A percentile compares a stretch with the other conserved stretches of the same genome.
phyloP scores from a whole-genome alignment of 2,113 vertebrate genomes.

The Amazona vittata region DNA sequence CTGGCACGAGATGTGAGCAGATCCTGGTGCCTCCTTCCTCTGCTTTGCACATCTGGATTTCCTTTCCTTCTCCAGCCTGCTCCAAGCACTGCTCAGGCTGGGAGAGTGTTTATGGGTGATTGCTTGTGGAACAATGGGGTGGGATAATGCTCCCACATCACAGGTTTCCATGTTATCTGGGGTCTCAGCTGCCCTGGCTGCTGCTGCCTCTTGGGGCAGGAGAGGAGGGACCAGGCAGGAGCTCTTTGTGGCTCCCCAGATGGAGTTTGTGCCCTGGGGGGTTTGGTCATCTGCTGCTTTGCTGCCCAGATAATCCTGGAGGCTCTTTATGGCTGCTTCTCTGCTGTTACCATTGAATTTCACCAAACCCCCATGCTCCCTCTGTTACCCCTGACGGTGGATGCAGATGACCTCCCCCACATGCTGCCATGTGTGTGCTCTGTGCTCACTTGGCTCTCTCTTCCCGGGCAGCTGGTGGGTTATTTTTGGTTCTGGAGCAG shows the following conservation, averaged over 20 bases:
- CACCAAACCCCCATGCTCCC: background rate
- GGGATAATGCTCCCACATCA: background rate
- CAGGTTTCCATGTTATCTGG: background rate
- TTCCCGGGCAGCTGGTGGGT: slow-evolving; percentile 48
- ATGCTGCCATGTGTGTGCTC: background rate
- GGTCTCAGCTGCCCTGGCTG: background rate
- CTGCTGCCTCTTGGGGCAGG: background rate
- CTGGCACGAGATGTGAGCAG: background rate
- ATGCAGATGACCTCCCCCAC: background rate
- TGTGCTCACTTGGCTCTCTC: background rate
- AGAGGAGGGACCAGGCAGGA: background rate
- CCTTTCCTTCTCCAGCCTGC: background rate
- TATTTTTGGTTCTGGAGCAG: slow-evolving; percentile 54
- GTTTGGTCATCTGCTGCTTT: slow-evolving; percentile 2
- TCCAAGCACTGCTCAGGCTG: background rate
- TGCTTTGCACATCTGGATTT: background rate
- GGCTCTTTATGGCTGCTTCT: background rate
- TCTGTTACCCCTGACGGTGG: background rate
- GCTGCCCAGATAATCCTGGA: background rate
- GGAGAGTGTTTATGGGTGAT: background rate
- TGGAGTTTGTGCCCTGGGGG: background rate
- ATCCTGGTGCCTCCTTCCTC: background rate
- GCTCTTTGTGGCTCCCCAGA: background rate
- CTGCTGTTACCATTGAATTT: background rate
- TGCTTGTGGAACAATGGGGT: background rate